Base-by-base conservation (phyloP, 2,888 invertebrate genomes). In the Phaonia tiefii region DNA sequence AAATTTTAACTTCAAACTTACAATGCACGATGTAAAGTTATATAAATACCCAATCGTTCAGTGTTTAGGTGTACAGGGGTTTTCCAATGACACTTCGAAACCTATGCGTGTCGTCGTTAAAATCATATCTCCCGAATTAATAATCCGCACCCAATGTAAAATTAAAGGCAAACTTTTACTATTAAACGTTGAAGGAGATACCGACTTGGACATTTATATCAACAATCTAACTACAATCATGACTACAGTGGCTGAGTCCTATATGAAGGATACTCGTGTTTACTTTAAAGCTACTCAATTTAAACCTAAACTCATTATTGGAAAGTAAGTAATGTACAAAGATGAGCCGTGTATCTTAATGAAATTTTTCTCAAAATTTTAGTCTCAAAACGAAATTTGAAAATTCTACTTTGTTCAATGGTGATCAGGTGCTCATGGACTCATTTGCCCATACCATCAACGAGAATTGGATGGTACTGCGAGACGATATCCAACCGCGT, bases 351-450 rank as follows among this genome's bases (percentile, higher is more conserved):
- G n/a, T n/a, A n/a, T n/a, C n/a, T 54, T 54, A 3, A 5, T n/a
- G 8, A 15, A 15, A 15, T n/a, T 49, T 25, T 31, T 31, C 4
- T 22, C 10, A 54, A 44, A 51, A 25, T n/a, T 56, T 49, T 20
- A 80, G 80, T 10, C n/a, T 77, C 3, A 60, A 67, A 0, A 56
- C 26, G 0, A 1, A n/a, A 2, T 78, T 78, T 20, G n/a, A 44
- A 1, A 77, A 81, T 63, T 81, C 81, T 0, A 78, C 77, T 0
- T 49, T 81, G n/a, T 78, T 81, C 42, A 77, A 77, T 60, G 78
- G 81, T 0, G 81, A 81, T 26, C 54, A 66, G 26, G n/a, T 75
- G 5, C 75, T 81, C 20, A 70, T 71, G 67, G 71, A 78, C 13
- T 46, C 67, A 2, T 81, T 81, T 56, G 67, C 73, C 25, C 60